phyloP scores from a whole-genome alignment of 1,140 invertebrate genomes.

The Eupristina koningsbergeri region DNA sequence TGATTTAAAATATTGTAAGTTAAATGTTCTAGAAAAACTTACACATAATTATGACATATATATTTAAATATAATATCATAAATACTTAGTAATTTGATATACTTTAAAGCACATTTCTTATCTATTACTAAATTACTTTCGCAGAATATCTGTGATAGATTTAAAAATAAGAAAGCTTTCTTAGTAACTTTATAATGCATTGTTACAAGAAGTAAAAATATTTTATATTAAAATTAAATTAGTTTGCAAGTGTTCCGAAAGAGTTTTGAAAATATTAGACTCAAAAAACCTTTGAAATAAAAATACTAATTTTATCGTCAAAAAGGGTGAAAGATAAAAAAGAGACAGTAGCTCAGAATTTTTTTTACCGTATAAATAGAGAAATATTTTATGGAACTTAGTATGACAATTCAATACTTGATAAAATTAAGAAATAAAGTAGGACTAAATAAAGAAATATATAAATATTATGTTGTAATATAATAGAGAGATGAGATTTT shows the following conservation, averaged over 20 bases:
- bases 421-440: no score
- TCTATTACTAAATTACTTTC: background rate
- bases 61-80: background rate
- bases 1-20: no score
- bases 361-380: no score
- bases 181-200: background rate
- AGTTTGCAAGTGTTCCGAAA: conserved; percentile 24
- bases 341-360: no score
- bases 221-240: conserved; percentile 36
- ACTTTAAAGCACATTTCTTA: background rate
- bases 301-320: conserved; percentile 24
- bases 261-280: conserved; percentile 31
- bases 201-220: conserved; percentile 34
- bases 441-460: no score
- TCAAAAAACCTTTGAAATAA: background rate
- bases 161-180: conserved; percentile 21
- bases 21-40: no score
- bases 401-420: no score
- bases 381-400: no score
- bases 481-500: no score
- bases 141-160: conserved; percentile 38
- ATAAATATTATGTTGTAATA: no score
- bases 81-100: background rate
- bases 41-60: background rate
- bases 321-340: conserved; percentile 17